Evolutionary conservation across 2,888 invertebrate species (phyloP), one percentile per base, ranked within the genome.

Genomic region (Malacosoma neustria): DNA sequence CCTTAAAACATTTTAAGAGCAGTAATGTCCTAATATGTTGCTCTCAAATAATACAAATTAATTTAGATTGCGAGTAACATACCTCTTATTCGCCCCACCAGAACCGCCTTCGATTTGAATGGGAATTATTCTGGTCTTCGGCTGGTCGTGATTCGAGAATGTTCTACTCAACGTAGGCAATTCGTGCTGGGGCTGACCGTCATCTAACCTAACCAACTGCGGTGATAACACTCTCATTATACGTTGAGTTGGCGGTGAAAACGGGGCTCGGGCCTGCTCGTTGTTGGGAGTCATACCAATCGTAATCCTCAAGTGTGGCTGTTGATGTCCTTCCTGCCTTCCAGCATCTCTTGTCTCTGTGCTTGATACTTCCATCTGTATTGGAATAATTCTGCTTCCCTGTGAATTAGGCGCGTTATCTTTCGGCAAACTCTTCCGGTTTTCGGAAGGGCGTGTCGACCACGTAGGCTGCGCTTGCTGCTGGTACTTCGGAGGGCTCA

Each of bases 331-430:
- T 12, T 62, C 64, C 41, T 66, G 64, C 36, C 63, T 61, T n/a
- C 54, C 48, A 30, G 71, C 61, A 43, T 77, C 68, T 43, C 66
- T 67, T 0, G 71, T 57, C 14, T 85, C 81, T 9, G 71, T 70
- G 37, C 63, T 71, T 0, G 74, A 66, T 0, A 76, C 88, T 61
- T 92, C 92, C 60, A 92, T 85, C 58, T 90, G 89, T 41, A 93
- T 88, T 1, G 92, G 92, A 53, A 92, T 89, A 35, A 91, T 79
- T 45, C 89, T 86, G 38, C 77, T 70, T 34, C 87, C 81, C 14
- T 61, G 60, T 41, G 67, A 61, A 36, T 48, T 61, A 2, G 69
- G 62, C 7, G 46, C 58, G 32, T 51, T 68, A 32, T 85, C 84
- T 46, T 73, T 65, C 4, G 86, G 77, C 45, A 86, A 51, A 48